Evolutionary conservation across 2,888 invertebrate species (phyloP), one percentile per base, ranked within the genome.

Genomic region (Coelinius sp.): DNA sequence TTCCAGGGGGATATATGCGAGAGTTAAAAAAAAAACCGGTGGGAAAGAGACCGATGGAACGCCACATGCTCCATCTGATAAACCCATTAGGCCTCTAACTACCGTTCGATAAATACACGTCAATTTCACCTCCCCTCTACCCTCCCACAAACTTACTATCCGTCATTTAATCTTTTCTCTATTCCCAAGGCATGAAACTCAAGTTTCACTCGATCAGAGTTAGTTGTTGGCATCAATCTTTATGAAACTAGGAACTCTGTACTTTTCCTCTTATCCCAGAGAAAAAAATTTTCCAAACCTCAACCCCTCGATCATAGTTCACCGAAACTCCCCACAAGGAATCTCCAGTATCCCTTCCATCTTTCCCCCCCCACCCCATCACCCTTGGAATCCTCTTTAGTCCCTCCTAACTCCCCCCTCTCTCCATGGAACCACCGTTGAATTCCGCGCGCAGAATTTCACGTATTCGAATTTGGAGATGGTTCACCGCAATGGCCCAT

Each of bases 381-480:
- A 2, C 35, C 59, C 59, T 68, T 73, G 71, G 70, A 72, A 70
- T 70, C 71, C 70, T 59, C 66, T 53, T 27, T 20, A 10, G 10
- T n/a, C 38, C 71, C 49, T 27, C 22, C 70, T 14, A 59, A 24
- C 53, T 67, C 71, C 56, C 71, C 35, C 68, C 69, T 68, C 63
- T 64, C 69, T 7, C 27, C 56, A 12, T 31, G 31, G 12, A 49
- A 49, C 46, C 46, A 3, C 5, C 46, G 46, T 20, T 63, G 56
- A 62, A 71, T 71, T 71, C 71, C 71, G 22, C 62, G 67, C 53
- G 53, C 25, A 71, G 68, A 75, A 78, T 78, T 77, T 75, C 77
- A 75, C 74, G 76, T 76, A 77, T 77, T 78, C 75, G 73, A 78
- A 76, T 76, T 74, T 69, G 68, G n/a, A 70, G 59, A 77, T 71